Evolutionary conservation across 2,888 invertebrate species (phyloP), one percentile per base, ranked within the genome.

Genomic region (Hyles lineata): DNA sequence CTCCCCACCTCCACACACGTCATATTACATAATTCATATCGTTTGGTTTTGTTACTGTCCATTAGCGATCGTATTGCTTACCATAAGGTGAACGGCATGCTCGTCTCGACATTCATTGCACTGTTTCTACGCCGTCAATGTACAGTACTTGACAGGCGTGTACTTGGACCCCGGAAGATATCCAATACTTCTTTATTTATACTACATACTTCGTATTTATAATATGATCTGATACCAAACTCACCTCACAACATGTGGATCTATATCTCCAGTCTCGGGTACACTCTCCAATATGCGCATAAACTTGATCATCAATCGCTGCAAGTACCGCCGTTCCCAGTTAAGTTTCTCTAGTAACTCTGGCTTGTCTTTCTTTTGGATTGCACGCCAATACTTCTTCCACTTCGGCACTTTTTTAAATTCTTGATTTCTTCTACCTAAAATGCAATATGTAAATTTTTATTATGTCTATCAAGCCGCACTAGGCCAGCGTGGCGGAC

Each of bases 241-340:
- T 78, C 63, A 94, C 94, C 95, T 92, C 62, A 96, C 95, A 73
- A 95, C 95, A 81, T 96, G 95, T 2, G 92, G 83, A 70, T 95
- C 93, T 1, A 96, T 86, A 15, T 95, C 95, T 70, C 96, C 97
- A 74, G 95, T 95, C 69, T 95, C 92, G 0, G 96, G 96, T 76
- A 99, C 96, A 3, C 95, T 95, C 86, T 98, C 98, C 79, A 99
- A 89, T 74, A 98, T 96, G 19, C 95, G 92, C 92, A 98, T 96
- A 88, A 99, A 99, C 87, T 98, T 98, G 74, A 98, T 95, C 95
- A 99, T 98, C 43, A 99, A 94, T 70, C 96, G 95, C 86, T 95
- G 97, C 75, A 99, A 92, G 90, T 99, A 99, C 72, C 96, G 96
- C 62, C 99, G 95, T 86, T 99, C 98, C 97, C 98, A 98, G 69